Conservation (phyloP, 2,888 invertebrate genomes). For the Aphrophora alni region DNA sequence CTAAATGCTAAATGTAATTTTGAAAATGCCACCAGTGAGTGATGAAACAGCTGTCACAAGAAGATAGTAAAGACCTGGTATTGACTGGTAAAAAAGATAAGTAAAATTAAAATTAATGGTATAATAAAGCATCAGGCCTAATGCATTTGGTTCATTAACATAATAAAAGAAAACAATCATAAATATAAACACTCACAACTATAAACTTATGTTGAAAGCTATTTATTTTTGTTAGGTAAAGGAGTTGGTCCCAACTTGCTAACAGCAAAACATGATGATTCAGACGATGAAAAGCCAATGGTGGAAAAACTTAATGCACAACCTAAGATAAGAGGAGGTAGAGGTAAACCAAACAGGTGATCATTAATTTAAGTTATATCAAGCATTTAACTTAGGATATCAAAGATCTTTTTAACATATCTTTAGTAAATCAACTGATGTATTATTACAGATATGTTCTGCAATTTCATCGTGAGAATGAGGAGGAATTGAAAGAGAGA, state of each 20-base stretch:
- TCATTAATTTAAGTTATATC: background rate
- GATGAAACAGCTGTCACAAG: no score
- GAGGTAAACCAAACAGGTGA: conserved; percentile 64
- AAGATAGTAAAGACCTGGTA: no score
- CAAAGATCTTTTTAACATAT: background rate
- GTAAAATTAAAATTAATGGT: background rate
- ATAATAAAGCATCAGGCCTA: no score
- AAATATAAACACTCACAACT: no score
- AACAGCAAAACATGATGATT: conserved; percentile 47
- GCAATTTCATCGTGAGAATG: conserved; percentile 81
- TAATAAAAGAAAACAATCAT: background rate
- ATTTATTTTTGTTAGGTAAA: conserved; percentile 20
- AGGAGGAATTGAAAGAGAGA: conserved; percentile 71
- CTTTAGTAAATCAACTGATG: background rate
- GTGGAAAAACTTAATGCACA: conserved; percentile 71
- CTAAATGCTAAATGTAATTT: no score
- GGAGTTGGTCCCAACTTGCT: background rate
- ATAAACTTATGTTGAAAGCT: background rate
- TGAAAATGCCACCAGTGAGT: no score
- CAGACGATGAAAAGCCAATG: conserved; percentile 45
- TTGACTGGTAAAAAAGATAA: background rate
- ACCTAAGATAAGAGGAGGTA: conserved; percentile 58
- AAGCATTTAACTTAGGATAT: background rate
- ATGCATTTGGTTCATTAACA: background rate
- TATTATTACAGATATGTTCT: conserved; percentile 67